These are phyloP conservation scores for Alexandromys fortis DNA, from an alignment of 2,113 vertebrate genomes.

Conservation along the genomic window DNA sequence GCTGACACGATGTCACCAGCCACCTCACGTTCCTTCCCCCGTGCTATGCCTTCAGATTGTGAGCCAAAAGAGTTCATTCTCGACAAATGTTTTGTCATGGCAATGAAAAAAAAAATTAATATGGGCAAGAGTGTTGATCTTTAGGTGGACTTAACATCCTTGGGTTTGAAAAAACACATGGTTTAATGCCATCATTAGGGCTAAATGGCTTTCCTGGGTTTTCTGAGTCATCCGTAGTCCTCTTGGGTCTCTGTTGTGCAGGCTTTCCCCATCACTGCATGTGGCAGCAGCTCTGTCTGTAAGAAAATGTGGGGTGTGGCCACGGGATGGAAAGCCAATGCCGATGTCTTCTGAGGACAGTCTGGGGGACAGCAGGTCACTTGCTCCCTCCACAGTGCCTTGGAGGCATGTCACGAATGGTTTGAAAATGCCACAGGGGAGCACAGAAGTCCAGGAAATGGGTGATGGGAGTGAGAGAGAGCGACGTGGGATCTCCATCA, in stretches of 20 bases:
- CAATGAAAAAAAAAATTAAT: not conserved
- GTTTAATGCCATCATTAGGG: not conserved
- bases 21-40: not conserved
- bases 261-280: not conserved
- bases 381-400: fast-evolving
- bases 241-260: too few relatives aligned
- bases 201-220: not conserved
- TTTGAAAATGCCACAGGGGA: fast-evolving
- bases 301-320: not conserved
- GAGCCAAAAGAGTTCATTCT: not conserved
- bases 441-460: not conserved
- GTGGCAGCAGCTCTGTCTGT: not conserved
- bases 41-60: not conserved
- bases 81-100: not conserved
- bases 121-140: not conserved
- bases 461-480: not conserved
- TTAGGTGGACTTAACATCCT: not conserved
- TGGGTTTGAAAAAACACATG: not conserved
- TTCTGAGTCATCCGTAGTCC: not conserved
- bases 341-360: too few relatives aligned
- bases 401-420: not conserved
- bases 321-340: not conserved
- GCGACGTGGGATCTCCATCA: not conserved
- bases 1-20: not conserved
- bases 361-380: not conserved